phyloP scores from a whole-genome alignment of 1,140 invertebrate genomes.

The Mizuhopecten yessoensis region DNA sequence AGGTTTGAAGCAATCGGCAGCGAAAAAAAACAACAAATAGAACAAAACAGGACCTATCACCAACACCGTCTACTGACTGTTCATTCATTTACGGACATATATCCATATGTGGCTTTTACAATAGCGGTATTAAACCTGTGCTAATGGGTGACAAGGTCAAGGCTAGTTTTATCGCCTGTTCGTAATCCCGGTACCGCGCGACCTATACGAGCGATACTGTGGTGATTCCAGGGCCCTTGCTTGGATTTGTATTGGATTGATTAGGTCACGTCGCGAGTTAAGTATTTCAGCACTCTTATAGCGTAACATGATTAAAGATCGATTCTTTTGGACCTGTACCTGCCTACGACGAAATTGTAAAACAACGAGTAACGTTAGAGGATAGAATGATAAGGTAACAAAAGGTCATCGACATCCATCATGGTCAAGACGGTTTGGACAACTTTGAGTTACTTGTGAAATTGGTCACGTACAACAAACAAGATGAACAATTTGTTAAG shows the following conservation, averaged over 20 bases:
- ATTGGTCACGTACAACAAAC: no score
- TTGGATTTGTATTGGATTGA: background rate
- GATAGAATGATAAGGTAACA: no score
- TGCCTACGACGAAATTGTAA: background rate
- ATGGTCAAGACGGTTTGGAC: no score
- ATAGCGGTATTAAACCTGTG: background rate
- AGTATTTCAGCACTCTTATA: slow-evolving; percentile 6
- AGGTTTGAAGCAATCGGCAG: no score
- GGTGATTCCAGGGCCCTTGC: background rate
- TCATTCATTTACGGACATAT: no score
- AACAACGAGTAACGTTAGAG: no score
- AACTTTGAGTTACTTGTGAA: no score
- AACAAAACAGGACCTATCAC: no score
- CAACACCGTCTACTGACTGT: no score
- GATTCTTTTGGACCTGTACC: background rate
- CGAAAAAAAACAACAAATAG: no score
- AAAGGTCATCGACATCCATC: no score
- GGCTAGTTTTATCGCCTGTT: background rate
- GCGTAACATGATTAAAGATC: background rate
- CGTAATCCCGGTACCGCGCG: background rate
- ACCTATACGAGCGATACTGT: background rate
- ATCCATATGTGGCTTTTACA: background rate
- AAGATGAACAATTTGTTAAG: no score
- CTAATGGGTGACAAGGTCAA: background rate
- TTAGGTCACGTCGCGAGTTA: background rate